These are phyloP conservation scores for Torymus aiolomorphi DNA, from an alignment of 2,888 invertebrate genomes.

Conservation along the genomic window DNA sequence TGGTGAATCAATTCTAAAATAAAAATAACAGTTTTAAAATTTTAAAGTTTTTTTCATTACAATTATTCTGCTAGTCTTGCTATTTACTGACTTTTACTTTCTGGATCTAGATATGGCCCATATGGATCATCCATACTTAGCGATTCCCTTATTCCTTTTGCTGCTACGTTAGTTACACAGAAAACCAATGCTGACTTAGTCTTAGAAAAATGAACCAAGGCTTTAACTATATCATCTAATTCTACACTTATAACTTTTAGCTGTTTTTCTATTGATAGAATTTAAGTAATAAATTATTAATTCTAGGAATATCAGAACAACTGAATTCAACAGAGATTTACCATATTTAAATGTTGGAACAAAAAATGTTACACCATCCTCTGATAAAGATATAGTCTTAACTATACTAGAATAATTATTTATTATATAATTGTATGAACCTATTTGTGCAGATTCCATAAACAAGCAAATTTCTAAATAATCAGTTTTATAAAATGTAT, in stretches of 20 bases:
- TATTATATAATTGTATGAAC: too few relatives aligned
- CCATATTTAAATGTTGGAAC: constrained; percentile 21
- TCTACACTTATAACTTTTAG: not conserved
- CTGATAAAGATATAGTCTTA: constrained; percentile 17
- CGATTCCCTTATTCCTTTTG: not conserved
- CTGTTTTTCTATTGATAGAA: not conserved
- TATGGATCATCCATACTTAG: constrained; percentile 11
- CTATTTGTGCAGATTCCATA: constrained; percentile 10
- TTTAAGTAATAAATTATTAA: too few relatives aligned
- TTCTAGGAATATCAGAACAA: not conserved
- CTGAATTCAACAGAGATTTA: not conserved
- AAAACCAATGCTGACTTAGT: constrained; percentile 12
- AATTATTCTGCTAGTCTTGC: too few relatives aligned
- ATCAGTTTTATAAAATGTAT: too few relatives aligned
- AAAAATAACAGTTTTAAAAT: not conserved
- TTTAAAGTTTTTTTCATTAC: not conserved
- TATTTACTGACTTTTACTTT: constrained; percentile 5
- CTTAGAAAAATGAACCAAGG: constrained; percentile 11
- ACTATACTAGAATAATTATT: constrained; percentile 10
- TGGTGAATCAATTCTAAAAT: constrained; percentile 17
- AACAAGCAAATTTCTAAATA: constrained; percentile 16
- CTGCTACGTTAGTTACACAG: not conserved
- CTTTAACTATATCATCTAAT: not conserved
- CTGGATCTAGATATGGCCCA: constrained; percentile 24
- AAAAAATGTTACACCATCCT: constrained; percentile 22